phyloP scores from a whole-genome alignment of 1,140 invertebrate genomes.

The Megathymus violae region DNA sequence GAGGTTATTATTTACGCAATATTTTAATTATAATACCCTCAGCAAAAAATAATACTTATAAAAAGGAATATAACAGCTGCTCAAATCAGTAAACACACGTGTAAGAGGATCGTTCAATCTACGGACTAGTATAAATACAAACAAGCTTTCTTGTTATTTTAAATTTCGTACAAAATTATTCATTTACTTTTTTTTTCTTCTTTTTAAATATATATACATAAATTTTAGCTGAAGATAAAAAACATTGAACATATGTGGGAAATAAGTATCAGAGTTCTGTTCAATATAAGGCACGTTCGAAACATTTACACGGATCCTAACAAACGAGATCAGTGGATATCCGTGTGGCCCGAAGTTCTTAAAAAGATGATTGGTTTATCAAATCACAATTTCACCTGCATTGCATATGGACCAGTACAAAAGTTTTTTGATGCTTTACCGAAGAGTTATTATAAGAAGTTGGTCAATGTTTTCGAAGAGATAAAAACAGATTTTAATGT shows the following conservation, averaged over 20 bases:
- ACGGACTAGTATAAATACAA: too few species aligned
- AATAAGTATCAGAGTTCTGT: conserved; percentile 83
- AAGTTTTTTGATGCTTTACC: conserved; percentile 82
- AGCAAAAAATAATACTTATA: too few species aligned
- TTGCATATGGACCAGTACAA: conserved; percentile 84
- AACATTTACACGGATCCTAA: conserved; percentile 85
- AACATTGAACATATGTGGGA: conserved; percentile 86
- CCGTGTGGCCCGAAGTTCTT: conserved; percentile 83
- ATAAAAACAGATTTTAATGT: conserved; percentile 86
- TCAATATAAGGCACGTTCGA: conserved; percentile 85
- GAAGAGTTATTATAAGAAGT: conserved; percentile 77
- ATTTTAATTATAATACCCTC: conserved; percentile 14
- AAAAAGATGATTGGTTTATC: conserved; percentile 84
- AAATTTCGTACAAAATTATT: too few species aligned
- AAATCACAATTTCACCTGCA: conserved; percentile 83
- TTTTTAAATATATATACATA: too few species aligned
- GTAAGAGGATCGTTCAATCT: too few species aligned
- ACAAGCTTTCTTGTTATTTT: too few species aligned
- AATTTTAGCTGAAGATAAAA: conserved; percentile 82
- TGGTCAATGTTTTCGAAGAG: conserved; percentile 80
- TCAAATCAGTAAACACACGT: too few species aligned
- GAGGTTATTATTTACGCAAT: conserved; percentile 82
- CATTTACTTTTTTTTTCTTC: too few species aligned
- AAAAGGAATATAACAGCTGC: too few species aligned
- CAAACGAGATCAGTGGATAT: conserved; percentile 83